Base-by-base conservation (phyloP, 2,888 invertebrate species). In the Chrysopilus asiliformis region DNA sequence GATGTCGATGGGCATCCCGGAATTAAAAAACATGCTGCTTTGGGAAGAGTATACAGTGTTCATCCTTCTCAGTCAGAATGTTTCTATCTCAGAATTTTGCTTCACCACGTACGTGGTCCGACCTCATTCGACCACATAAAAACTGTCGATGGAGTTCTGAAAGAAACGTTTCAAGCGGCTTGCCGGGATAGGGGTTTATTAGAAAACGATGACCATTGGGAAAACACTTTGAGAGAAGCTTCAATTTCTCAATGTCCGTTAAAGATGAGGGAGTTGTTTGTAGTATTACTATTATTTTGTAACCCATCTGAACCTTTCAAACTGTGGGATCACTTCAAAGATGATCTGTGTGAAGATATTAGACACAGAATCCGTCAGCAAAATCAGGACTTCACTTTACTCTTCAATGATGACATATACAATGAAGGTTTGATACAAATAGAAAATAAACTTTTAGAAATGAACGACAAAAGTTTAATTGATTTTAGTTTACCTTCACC, bases 221-320 rank as follows among this genome's bases (percentile, higher is more conserved):
- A 22, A n/a, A n/a, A n/a, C n/a, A n/a, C n/a, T n/a, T n/a, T n/a
- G n/a, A n/a, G n/a, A n/a, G n/a, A n/a, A n/a, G n/a, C n/a, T n/a
- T n/a, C n/a, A n/a, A n/a, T n/a, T n/a, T n/a, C n/a, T n/a, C n/a
- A n/a, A n/a, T n/a, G n/a, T n/a, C n/a, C n/a, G n/a, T n/a, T n/a
- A n/a, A n/a, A n/a, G n/a, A n/a, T n/a, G n/a, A n/a, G n/a, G n/a
- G n/a, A n/a, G n/a, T n/a, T n/a, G n/a, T n/a, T n/a, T n/a, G n/a
- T n/a, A n/a, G n/a, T n/a, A n/a, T n/a, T n/a, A n/a, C n/a, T n/a
- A n/a, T n/a, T n/a, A n/a, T n/a, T n/a, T n/a, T n/a, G n/a, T n/a
- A n/a, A n/a, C n/a, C n/a, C 37, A 16, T 41, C 35, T 42, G 38
- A 25, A 25, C 27, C 12, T 6, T 14, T n/a, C 13, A 10, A 7